A percentile compares a stretch with the other conserved stretches of the same genome.
These are phyloP conservation scores for Siderastrea siderea DNA, from an alignment of 92 coral and sea anemone species.

Conservation along the genomic window DNA sequence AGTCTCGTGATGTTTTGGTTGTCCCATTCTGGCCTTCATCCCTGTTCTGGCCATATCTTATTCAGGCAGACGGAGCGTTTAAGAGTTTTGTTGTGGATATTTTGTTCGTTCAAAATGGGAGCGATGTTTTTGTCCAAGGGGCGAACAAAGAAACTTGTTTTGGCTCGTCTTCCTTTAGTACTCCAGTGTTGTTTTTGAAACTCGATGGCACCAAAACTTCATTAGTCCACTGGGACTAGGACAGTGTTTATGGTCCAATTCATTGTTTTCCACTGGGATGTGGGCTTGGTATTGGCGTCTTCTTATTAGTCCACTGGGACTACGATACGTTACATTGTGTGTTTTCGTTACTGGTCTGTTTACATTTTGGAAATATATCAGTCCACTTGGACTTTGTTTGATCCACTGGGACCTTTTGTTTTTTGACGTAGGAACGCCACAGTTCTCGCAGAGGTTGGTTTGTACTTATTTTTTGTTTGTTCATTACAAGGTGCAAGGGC, in stretches of 20 bases:
- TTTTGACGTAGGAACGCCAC: not conserved
- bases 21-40: constrained; percentile 41
- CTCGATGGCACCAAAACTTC: constrained; percentile 7
- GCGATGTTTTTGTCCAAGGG: too few species aligned
- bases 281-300: not conserved
- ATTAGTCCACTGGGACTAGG: constrained; percentile 50
- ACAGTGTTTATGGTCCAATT: not conserved
- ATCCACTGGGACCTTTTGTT: constrained; percentile 24
- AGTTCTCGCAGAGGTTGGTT: not conserved
- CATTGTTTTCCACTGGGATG: too few species aligned
- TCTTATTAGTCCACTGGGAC: constrained; percentile 25
- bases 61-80: constrained; percentile 20
- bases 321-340: not conserved
- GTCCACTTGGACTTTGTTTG: constrained; percentile 27
- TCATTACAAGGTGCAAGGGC: constrained; percentile 50
- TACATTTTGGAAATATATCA: not conserved
- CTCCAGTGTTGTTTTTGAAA: not conserved
- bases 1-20: constrained; percentile 39
- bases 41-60: constrained; percentile 29
- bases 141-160: too few species aligned
- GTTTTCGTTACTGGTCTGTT: too few species aligned
- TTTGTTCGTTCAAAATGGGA: too few species aligned
- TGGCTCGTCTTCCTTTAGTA: too few species aligned
- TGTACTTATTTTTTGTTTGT: not conserved
- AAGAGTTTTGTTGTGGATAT: not conserved